Conservation (phyloP, 2,113 vertebrate species). For the Nibea albiflora region DNA sequence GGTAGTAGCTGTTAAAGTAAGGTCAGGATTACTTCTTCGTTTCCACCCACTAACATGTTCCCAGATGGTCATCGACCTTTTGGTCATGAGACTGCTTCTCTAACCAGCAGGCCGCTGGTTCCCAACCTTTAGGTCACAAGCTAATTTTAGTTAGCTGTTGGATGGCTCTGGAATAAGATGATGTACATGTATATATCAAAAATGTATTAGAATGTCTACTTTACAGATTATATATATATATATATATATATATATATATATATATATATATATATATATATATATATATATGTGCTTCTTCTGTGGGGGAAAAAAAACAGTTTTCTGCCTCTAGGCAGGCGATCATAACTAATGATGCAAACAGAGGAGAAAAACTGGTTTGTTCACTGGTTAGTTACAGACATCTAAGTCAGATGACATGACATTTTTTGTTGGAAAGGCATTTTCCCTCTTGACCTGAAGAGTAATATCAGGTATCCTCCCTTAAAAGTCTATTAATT, state of each 20-base stretch:
- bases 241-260: no score
- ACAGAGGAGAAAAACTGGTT: slow-evolving; percentile 5
- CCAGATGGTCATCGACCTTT: neutral
- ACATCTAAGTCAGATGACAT: neutral
- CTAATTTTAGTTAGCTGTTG: neutral
- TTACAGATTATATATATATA: no score
- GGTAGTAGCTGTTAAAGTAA: neutral
- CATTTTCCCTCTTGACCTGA: neutral
- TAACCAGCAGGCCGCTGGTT: slow-evolving; percentile 4
- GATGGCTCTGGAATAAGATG: neutral
- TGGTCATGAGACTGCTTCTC: slow-evolving; percentile 4
- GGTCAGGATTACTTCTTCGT: neutral
- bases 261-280: no score
- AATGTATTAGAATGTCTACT: neutral
- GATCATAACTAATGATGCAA: neutral
- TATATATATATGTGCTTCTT: no score
- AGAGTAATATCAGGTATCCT: neutral
- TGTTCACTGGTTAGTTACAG: neutral
- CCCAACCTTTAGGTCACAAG: neutral
- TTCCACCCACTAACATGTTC: neutral
- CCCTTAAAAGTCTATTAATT: neutral
- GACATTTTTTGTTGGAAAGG: neutral
- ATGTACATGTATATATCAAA: neutral
- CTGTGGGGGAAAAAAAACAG: neutral
- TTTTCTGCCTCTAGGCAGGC: neutral